phyloP scores from a whole-genome alignment of 2,797 vertebrate species.

The Anguilla obscura region DNA sequence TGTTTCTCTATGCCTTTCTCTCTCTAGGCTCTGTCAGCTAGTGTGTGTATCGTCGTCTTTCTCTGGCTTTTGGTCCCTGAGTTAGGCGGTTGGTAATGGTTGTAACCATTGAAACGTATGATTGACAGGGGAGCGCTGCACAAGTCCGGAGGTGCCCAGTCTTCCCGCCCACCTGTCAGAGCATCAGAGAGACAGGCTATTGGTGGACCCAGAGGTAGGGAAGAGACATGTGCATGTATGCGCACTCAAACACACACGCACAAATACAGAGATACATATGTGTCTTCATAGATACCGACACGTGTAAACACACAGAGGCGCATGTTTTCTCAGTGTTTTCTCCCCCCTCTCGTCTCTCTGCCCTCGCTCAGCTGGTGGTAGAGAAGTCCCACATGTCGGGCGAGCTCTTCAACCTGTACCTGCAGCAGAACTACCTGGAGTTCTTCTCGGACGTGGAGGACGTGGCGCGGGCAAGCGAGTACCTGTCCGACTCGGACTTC shows the following conservation, averaged over 20 bases:
- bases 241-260: not conserved
- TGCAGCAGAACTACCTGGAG: conserved; percentile 95
- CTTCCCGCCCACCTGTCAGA: conserved; percentile 81
- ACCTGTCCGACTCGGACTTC: conserved; percentile 86
- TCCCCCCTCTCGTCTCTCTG: not conserved
- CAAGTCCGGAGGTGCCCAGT: conserved; percentile 56
- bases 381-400: conserved; percentile 89
- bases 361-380: conserved; percentile 74
- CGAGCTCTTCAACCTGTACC: conserved; percentile 90
- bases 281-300: not conserved
- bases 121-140: conserved; percentile 72
- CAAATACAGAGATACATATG: not conserved
- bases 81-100: not conserved
- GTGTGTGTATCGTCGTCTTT: not conserved
- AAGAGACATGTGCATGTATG: not conserved
- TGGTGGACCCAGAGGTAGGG: conserved; percentile 87
- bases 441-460: conserved; percentile 89
- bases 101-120: conserved; percentile 20
- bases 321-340: not conserved
- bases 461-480: conserved; percentile 84
- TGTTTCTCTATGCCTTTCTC: not conserved
- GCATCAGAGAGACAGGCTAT: conserved; percentile 75
- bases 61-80: not conserved
- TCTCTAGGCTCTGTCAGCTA: not conserved
- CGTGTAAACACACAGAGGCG: not conserved